These are phyloP conservation scores for Sebastes steindachneri DNA, from an alignment of 2,797 vertebrate species.

Conservation along the genomic window DNA sequence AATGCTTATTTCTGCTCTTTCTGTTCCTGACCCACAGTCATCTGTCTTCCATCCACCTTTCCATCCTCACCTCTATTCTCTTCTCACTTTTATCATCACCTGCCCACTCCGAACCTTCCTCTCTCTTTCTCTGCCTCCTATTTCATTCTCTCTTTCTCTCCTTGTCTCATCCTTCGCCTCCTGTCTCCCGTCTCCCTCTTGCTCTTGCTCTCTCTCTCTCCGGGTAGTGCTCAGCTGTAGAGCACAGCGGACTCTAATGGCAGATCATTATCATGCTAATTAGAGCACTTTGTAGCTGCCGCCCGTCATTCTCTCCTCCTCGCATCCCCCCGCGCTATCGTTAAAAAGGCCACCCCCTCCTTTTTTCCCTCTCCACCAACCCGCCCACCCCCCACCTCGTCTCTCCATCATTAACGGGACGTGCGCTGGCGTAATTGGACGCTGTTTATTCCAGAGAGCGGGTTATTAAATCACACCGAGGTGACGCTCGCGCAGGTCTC, in stretches of 20 bases:
- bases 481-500: slow-evolving; percentile 74
- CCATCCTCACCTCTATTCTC: slow-evolving; percentile 65
- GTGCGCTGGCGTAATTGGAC: slow-evolving; percentile 78
- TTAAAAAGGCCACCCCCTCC: slow-evolving; percentile 80
- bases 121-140: slow-evolving; percentile 28
- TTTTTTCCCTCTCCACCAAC: slow-evolving; percentile 51
- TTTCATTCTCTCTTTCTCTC: slow-evolving; percentile 40
- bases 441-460: slow-evolving; percentile 80
- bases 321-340: slow-evolving; percentile 69
- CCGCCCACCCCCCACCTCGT: slow-evolving; percentile 54
- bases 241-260: slow-evolving; percentile 83
- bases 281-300: slow-evolving; percentile 85
- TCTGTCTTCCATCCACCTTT: slow-evolving; percentile 59
- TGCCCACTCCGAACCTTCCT: slow-evolving; percentile 47
- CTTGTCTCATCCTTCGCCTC: slow-evolving; percentile 18
- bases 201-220: slow-evolving; percentile 63
- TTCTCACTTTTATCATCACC: slow-evolving; percentile 64
- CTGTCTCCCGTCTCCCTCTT: slow-evolving; percentile 27
- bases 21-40: slow-evolving; percentile 54
- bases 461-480: slow-evolving; percentile 83
- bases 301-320: slow-evolving; percentile 76
- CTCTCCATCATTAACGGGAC: slow-evolving; percentile 80
- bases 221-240: slow-evolving; percentile 82
- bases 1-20: slow-evolving; percentile 47
- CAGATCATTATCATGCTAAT: slow-evolving; percentile 87